Conservation (phyloP, 2,888 invertebrate species). For the Cynaeus angustus region DNA sequence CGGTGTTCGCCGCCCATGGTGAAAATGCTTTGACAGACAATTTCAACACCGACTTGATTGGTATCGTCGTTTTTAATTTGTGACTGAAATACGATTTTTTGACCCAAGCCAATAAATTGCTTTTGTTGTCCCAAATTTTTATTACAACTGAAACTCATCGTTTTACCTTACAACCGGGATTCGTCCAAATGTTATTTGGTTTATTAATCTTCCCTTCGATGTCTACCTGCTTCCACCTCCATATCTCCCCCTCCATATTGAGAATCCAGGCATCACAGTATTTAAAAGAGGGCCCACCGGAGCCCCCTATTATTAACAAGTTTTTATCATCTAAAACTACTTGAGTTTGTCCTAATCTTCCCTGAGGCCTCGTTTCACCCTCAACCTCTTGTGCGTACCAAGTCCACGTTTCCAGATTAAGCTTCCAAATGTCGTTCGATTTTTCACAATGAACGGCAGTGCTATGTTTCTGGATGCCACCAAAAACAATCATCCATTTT, state of each 20-base stretch:
- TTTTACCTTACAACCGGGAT: conserved; percentile 87
- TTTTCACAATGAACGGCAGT: conserved; percentile 69
- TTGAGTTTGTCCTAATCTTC: conserved; percentile 94
- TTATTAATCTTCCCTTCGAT: conserved; percentile 86
- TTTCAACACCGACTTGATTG: not conserved
- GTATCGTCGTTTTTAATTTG: no score
- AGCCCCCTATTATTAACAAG: conserved; percentile 89
- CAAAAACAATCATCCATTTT: conserved; percentile 88
- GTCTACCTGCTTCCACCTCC: conserved; percentile 85
- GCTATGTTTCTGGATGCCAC: conserved; percentile 68
- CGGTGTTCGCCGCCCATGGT: conserved; percentile 17
- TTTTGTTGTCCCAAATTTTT: no score
- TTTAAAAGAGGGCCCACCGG: conserved; percentile 89
- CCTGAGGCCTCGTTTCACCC: conserved; percentile 62
- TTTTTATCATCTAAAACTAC: conserved; percentile 85
- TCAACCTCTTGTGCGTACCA: conserved; percentile 86
- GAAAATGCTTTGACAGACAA: no score
- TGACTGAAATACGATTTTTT: no score
- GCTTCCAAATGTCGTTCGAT: conserved; percentile 92
- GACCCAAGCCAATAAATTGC: no score
- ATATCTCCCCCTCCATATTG: conserved; percentile 80
- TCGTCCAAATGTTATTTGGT: conserved; percentile 93
- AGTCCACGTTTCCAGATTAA: conserved; percentile 82
- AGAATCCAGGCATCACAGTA: conserved; percentile 95
- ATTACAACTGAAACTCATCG: no score